Conservation (phyloP, 2,888 invertebrate genomes). For the Lepas anatifera region DNA sequence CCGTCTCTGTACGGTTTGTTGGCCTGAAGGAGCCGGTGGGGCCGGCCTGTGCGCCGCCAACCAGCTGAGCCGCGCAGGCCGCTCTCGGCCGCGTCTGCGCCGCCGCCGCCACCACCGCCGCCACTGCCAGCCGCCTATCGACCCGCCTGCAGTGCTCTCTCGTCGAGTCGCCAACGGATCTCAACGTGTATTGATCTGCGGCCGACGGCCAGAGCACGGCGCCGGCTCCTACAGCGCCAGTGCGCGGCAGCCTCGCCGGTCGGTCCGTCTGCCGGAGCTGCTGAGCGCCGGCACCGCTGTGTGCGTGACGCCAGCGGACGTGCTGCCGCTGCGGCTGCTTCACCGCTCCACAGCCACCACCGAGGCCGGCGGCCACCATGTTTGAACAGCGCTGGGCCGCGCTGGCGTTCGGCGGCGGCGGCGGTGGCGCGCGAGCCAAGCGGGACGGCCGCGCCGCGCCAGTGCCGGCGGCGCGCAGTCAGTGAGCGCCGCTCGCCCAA, state of each 20-base stretch:
- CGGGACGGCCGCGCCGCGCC: not conserved
- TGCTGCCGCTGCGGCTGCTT: too few species aligned
- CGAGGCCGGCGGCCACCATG: slow-evolving; percentile 1
- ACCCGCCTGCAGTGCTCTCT: slow-evolving; percentile 11
- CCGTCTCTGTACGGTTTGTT: too few species aligned
- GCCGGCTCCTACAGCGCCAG: too few species aligned
- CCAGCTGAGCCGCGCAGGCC: too few species aligned
- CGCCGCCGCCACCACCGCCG: not conserved
- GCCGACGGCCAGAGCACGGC: too few species aligned
- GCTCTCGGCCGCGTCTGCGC: too few species aligned
- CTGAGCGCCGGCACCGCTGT: too few species aligned
- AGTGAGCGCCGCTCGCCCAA: not conserved
- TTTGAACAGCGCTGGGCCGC: not conserved
- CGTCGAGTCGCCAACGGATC: slow-evolving; percentile 9
- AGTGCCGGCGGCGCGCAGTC: not conserved
- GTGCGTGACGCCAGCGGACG: too few species aligned
- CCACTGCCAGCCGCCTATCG: slow-evolving; percentile 2
- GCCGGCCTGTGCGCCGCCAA: too few species aligned
- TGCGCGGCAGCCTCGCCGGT: not conserved
- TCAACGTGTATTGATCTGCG: slow-evolving; percentile 12
- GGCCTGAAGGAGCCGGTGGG: too few species aligned
- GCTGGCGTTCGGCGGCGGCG: not conserved
- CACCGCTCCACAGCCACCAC: too few species aligned
- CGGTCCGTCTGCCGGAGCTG: too few species aligned
- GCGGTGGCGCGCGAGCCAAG: not conserved